Evolutionary conservation across 1,140 invertebrate genomes (phyloP).

Genomic region (Lucilia cuprina): DNA sequence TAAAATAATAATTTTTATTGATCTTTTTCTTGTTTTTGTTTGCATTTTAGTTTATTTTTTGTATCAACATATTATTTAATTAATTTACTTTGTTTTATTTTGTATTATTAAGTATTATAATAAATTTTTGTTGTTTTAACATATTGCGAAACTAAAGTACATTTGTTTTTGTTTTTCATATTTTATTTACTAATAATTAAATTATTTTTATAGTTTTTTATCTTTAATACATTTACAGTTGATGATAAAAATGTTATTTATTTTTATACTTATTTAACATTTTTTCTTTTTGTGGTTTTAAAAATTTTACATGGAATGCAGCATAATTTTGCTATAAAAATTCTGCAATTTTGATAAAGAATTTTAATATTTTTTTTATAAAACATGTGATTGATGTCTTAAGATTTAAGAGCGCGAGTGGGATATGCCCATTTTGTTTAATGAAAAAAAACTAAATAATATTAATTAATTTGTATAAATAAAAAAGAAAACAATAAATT

Average conservation of each 20-base stretch:
- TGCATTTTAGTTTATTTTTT: constrained; percentile 20
- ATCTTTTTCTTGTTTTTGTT: constrained; percentile 5
- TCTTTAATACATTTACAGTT: constrained; percentile 34
- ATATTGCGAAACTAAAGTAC: constrained; percentile 31
- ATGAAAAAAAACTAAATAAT: constrained; percentile 7
- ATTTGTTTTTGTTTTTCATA: constrained; percentile 11
- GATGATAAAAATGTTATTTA: constrained; percentile 15
- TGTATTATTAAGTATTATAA: background rate
- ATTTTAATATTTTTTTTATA: constrained; percentile 4
- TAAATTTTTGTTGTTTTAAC: constrained; percentile 10
- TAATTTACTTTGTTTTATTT: constrained; percentile 7
- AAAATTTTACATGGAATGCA: constrained; percentile 60
- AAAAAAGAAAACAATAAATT: constrained; percentile 31
- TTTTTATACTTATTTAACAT: background rate
- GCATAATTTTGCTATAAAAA: constrained; percentile 37
- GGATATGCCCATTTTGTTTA: constrained; percentile 16
- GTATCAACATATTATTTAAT: background rate
- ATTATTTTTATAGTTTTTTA: constrained; percentile 23
- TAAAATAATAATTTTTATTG: constrained; percentile 16
- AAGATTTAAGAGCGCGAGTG: constrained; percentile 22
- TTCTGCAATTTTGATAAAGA: background rate
- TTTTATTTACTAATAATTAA: constrained; percentile 31
- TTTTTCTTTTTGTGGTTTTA: constrained; percentile 7
- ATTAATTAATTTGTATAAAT: background rate
- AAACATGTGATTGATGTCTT: constrained; percentile 7